These are phyloP conservation scores for Lithophane ornitopus DNA, from an alignment of 2,888 invertebrate genomes.

Conservation along the genomic window DNA sequence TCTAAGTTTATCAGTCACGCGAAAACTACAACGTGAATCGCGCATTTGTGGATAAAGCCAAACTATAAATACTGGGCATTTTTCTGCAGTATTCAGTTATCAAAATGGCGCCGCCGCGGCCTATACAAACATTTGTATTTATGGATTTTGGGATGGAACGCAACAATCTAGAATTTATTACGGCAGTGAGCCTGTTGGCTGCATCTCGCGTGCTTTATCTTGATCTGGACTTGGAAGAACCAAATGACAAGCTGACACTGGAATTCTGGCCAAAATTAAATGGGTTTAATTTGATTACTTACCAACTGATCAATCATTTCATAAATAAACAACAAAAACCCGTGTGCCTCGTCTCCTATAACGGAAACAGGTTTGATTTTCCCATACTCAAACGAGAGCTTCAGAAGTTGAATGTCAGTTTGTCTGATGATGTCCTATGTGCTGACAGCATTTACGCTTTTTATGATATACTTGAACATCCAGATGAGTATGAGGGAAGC, in stretches of 20 bases:
- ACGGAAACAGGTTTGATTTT: constrained; percentile 9
- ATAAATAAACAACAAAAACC: not conserved
- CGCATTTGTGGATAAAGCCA: not conserved
- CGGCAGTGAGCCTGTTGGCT: not conserved
- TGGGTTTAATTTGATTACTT: not conserved
- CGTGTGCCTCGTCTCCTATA: constrained; percentile 17
- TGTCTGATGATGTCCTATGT: constrained; percentile 1
- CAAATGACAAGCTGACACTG: not conserved
- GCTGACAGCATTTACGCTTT: constrained; percentile 9
- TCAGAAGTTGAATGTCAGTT: not conserved
- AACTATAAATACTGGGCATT: not conserved
- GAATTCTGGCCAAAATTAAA: fast-evolving
- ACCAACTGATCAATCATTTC: not conserved
- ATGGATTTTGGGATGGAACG: not conserved
- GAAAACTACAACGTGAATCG: not conserved
- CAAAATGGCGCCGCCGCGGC: not conserved
- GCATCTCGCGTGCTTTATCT: not conserved
- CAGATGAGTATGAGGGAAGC: too few relatives aligned
- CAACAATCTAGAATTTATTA: not conserved
- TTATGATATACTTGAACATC: constrained; percentile 14
- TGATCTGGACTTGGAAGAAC: not conserved
- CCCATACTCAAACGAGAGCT: constrained; percentile 12
- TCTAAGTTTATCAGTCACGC: not conserved
- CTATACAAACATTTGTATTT: constrained; percentile 22
- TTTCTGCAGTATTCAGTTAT: not conserved